Conservation (phyloP, 2,113 vertebrate species). For the Cyanoliseus patagonus region DNA sequence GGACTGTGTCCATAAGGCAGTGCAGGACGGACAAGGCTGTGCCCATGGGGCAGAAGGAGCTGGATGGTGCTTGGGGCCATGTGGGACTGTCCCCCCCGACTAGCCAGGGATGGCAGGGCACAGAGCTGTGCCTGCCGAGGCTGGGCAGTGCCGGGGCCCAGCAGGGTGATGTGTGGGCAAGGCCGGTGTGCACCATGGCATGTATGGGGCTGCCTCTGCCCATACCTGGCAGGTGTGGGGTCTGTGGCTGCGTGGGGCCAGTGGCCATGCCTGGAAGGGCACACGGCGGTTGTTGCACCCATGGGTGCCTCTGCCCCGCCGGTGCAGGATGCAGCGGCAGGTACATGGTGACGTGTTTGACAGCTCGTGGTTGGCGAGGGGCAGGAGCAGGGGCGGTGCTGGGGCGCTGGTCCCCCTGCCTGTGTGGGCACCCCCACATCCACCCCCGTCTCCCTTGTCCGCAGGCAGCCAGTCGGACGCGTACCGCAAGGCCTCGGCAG, state of each 20-base stretch:
- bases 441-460: constrained; percentile 47
- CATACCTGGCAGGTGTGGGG: not conserved
- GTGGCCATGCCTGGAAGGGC: not conserved
- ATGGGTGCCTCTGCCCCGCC: not conserved
- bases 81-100: not conserved
- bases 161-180: rapidly evolving
- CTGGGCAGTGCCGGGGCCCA: not conserved
- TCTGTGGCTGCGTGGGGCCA: rapidly evolving
- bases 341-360: rapidly evolving
- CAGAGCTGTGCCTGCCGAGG: not conserved
- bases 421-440: not conserved
- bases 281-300: not conserved
- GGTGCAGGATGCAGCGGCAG: rapidly evolving
- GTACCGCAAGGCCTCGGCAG: constrained; percentile 75
- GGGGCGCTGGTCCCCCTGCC: not conserved
- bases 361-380: not conserved
- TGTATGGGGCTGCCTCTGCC: not conserved
- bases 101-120: not conserved
- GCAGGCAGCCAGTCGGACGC: constrained; percentile 79
- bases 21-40: not conserved
- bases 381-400: not conserved
- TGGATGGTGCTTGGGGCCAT: not conserved
- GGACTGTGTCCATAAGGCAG: not conserved
- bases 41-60: not conserved
- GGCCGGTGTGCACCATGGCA: rapidly evolving